phyloP scores from a whole-genome alignment of 2,113 vertebrate species.

The Scartelaos histophorus region DNA sequence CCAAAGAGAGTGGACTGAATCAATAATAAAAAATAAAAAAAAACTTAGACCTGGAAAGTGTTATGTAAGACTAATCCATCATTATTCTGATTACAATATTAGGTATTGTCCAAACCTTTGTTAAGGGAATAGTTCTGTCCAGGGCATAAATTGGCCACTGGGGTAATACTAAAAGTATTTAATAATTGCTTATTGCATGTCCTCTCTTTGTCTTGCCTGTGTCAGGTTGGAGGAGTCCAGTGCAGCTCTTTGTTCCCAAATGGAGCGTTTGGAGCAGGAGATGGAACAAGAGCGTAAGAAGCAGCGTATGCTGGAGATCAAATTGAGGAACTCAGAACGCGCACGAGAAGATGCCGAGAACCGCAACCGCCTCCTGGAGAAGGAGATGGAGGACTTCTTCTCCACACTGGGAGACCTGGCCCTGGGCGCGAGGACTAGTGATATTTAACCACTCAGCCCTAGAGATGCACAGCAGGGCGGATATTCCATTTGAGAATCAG shows the following conservation, averaged over 20 bases:
- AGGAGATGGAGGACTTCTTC: slow-evolving; percentile 96
- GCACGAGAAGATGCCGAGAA: slow-evolving; percentile 89
- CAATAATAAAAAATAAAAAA: too few species aligned
- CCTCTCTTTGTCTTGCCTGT: slow-evolving; percentile 8
- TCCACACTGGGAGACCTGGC: slow-evolving; percentile 88
- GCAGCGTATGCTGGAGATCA: slow-evolving; percentile 89
- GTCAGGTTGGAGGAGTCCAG: slow-evolving; percentile 87
- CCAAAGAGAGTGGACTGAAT: too few species aligned
- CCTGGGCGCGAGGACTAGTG: slow-evolving; percentile 71
- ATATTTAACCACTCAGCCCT: slow-evolving; percentile 45
- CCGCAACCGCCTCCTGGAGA: slow-evolving; percentile 89
- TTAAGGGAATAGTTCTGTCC: too few species aligned
- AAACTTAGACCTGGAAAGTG: too few species aligned
- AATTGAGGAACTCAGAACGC: slow-evolving; percentile 89
- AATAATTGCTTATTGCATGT: too few species aligned
- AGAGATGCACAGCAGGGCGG: slow-evolving; percentile 9
- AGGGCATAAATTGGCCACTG: too few species aligned
- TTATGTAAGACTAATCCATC: too few species aligned
- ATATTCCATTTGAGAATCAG: slow-evolving; percentile 8
- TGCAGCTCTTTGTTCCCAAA: slow-evolving; percentile 78
- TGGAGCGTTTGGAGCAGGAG: slow-evolving; percentile 85
- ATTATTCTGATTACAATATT: too few species aligned
- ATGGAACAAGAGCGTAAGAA: slow-evolving; percentile 90
- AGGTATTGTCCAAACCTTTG: too few species aligned
- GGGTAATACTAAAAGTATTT: too few species aligned